Conservation (phyloP, 2,797 vertebrate genomes). For the Serranus cabrilla region DNA sequence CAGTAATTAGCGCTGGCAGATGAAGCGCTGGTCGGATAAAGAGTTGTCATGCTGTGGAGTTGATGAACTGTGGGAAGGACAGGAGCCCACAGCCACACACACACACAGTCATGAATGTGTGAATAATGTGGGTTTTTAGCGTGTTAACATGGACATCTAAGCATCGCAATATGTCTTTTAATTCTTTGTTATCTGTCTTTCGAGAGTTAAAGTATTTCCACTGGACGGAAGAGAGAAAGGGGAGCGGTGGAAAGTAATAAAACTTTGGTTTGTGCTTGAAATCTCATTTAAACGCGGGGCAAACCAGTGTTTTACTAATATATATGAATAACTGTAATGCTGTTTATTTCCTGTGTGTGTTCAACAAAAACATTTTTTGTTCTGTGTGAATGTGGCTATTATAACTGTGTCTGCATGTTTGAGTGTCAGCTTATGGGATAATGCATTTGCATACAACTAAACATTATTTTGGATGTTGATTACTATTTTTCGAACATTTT, state of each 20-base stretch:
- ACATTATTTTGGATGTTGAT: slow-evolving; percentile 23
- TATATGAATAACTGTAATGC: slow-evolving; percentile 16
- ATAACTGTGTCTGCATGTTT: neutral
- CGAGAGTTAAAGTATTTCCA: slow-evolving; percentile 10
- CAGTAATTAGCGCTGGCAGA: slow-evolving; percentile 91
- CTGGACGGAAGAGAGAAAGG: neutral
- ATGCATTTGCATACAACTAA: neutral
- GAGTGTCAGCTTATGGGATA: slow-evolving; percentile 19
- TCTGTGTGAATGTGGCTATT: neutral
- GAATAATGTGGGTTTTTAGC: slow-evolving; percentile 64
- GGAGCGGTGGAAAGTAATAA: neutral
- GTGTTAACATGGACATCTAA: slow-evolving; percentile 60
- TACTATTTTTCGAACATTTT: slow-evolving; percentile 8
- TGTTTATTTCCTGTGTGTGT: slow-evolving; percentile 38
- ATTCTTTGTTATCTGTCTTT: slow-evolving; percentile 38
- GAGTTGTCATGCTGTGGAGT: slow-evolving; percentile 97
- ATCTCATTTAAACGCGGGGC: neutral
- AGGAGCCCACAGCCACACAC: slow-evolving; percentile 92
- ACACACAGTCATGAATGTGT: slow-evolving; percentile 82
- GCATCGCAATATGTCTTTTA: slow-evolving; percentile 40
- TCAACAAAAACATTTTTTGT: slow-evolving; percentile 46
- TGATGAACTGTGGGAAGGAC: slow-evolving; percentile 99
- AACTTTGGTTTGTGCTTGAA: slow-evolving; percentile 37
- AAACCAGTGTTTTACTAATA: slow-evolving; percentile 8
- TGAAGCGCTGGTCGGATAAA: slow-evolving; percentile 93